These are phyloP conservation scores for Marcusenius ussheri DNA, from an alignment of 2,113 vertebrate species.

Conservation along the genomic window DNA sequence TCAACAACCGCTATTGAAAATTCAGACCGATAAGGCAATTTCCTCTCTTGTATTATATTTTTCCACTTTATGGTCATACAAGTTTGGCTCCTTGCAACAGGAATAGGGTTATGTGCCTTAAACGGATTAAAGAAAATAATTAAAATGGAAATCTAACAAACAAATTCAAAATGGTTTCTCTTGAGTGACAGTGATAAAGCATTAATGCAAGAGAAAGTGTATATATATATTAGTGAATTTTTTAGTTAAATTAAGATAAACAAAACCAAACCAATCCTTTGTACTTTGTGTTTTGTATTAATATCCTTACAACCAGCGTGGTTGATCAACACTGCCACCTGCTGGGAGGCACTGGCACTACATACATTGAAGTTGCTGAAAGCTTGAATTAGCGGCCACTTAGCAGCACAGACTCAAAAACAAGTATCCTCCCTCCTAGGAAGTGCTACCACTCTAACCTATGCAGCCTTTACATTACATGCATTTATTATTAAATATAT, in stretches of 20 bases:
- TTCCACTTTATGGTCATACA: neutral
- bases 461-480: neutral
- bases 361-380: neutral
- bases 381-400: neutral
- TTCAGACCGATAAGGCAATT: conserved; percentile 11
- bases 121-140: neutral
- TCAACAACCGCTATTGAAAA: neutral
- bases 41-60: neutral
- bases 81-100: conserved; percentile 4
- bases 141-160: neutral
- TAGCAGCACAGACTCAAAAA: neutral
- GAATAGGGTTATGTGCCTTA: neutral
- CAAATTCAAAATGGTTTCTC: neutral
- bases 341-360: neutral
- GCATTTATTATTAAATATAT: neutral
- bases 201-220: neutral
- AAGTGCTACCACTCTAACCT: neutral
- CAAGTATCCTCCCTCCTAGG: neutral
- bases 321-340: neutral
- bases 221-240: neutral
- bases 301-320: neutral
- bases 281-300: neutral
- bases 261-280: neutral
- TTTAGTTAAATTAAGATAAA: neutral
- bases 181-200: neutral